These are phyloP conservation scores for Phrynocephalus forsythii DNA, from an alignment of 2,797 vertebrate genomes.

Conservation along the genomic window DNA sequence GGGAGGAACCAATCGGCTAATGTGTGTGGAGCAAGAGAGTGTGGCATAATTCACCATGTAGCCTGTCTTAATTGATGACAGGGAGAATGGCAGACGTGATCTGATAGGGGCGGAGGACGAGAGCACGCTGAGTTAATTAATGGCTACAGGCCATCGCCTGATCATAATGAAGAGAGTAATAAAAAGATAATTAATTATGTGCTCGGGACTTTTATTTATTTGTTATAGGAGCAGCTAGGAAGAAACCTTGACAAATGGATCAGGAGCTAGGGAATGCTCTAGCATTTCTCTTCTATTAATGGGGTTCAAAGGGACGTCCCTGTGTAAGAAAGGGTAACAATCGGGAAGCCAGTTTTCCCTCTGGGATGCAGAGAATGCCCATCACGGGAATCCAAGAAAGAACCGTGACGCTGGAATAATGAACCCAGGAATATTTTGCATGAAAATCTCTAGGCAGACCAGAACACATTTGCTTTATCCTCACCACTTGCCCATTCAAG, in stretches of 20 bases:
- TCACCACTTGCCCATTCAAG: too few species aligned
- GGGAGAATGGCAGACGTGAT: constrained; percentile 54
- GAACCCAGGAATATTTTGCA: neutral
- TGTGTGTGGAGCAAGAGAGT: constrained; percentile 45
- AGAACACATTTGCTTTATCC: neutral
- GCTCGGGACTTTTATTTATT: constrained; percentile 53
- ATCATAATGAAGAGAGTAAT: constrained; percentile 66
- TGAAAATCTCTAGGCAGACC: neutral
- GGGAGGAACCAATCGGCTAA: constrained; percentile 54
- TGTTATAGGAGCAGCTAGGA: constrained; percentile 58
- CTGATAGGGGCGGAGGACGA: constrained; percentile 53
- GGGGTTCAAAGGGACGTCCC: neutral
- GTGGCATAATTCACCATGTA: constrained; percentile 59
- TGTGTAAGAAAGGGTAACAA: neutral
- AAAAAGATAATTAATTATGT: constrained; percentile 65
- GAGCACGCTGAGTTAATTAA: constrained; percentile 36
- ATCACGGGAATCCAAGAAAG: neutral
- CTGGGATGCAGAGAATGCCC: neutral
- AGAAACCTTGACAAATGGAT: constrained; percentile 37
- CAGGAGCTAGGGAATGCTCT: neutral
- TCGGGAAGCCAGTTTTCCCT: neutral
- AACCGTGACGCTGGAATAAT: neutral
- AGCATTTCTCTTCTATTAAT: neutral
- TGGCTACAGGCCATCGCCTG: constrained; percentile 60
- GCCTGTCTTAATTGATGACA: constrained; percentile 46